Conservation (phyloP, 2,113 vertebrate species). For the Elaphurus davidianus region DNA sequence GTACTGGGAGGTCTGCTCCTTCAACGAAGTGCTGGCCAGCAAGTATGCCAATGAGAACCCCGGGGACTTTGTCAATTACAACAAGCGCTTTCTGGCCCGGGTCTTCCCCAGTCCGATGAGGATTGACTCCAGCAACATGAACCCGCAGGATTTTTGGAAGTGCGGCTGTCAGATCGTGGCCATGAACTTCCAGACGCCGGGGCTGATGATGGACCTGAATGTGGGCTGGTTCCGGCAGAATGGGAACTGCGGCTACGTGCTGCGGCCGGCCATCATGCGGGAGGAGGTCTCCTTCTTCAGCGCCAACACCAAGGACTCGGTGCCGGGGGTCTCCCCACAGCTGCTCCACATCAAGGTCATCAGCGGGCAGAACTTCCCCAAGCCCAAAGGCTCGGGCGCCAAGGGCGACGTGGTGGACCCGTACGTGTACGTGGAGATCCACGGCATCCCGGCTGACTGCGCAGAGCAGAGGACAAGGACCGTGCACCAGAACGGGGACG, state of each 20-base stretch:
- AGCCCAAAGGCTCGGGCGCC: conserved; percentile 97
- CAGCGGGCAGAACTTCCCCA: conserved; percentile 97
- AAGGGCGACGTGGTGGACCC: conserved; percentile 98
- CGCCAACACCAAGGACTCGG: conserved; percentile 97
- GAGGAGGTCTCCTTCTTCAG: conserved; percentile 98
- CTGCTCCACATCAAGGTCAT: conserved; percentile 98
- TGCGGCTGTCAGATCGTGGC: conserved; percentile 98
- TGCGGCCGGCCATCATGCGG: conserved; percentile 97
- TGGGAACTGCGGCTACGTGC: conserved; percentile 95
- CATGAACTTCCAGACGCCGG: conserved; percentile 98
- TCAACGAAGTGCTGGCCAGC: conserved; percentile 96
- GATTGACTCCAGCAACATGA: conserved; percentile 99
- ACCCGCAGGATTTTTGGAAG: conserved; percentile 99
- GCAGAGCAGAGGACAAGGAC: conserved; percentile 98
- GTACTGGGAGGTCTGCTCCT: conserved; percentile 98
- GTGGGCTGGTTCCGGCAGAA: conserved; percentile 98
- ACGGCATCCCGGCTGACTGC: conserved; percentile 97
- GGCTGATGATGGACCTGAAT: conserved; percentile 99
- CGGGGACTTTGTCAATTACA: conserved; percentile 98
- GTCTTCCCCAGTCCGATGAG: conserved; percentile 98
- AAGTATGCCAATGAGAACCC: conserved; percentile 94
- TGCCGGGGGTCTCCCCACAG: conserved; percentile 97
- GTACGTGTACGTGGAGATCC: conserved; percentile 98
- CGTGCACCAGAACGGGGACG: conserved; percentile 95
- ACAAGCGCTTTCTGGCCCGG: conserved; percentile 94